Evolutionary conservation across 2,113 vertebrate species (phyloP).

Genomic region (Sturnus vulgaris): DNA sequence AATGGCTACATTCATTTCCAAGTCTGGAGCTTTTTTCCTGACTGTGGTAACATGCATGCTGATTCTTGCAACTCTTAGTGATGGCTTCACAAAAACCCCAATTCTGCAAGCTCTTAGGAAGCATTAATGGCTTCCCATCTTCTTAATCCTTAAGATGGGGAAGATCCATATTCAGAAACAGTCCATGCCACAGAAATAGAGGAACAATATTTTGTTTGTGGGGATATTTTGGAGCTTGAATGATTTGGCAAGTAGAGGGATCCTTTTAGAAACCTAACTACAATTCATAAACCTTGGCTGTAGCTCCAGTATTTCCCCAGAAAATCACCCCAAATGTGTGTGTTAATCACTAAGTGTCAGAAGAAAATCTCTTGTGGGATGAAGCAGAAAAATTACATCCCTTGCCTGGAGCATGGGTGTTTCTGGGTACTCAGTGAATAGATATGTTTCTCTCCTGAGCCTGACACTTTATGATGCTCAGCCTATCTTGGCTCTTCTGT

Average conservation of each 20-base stretch:
- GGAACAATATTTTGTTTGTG: not conserved
- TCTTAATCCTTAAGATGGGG: not conserved
- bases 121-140: not conserved
- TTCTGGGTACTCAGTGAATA: not conserved
- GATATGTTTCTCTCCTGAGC: not conserved
- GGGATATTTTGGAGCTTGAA: not conserved
- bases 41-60: not conserved
- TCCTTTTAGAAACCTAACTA: not conserved
- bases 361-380: not conserved
- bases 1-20: not conserved
- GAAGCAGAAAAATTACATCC: not conserved
- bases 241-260: accelerated
- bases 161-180: not conserved
- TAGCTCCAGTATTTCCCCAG: not conserved
- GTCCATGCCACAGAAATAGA: not conserved
- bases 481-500: not conserved
- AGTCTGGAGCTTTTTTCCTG: not conserved
- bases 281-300: not conserved
- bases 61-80: not conserved
- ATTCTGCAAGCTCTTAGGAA: not conserved
- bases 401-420: not conserved
- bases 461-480: not conserved
- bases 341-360: not conserved
- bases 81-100: not conserved
- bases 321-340: not conserved